These are phyloP conservation scores for Melieria crassipennis DNA, from an alignment of 2,888 invertebrate species.

Conservation along the genomic window DNA sequence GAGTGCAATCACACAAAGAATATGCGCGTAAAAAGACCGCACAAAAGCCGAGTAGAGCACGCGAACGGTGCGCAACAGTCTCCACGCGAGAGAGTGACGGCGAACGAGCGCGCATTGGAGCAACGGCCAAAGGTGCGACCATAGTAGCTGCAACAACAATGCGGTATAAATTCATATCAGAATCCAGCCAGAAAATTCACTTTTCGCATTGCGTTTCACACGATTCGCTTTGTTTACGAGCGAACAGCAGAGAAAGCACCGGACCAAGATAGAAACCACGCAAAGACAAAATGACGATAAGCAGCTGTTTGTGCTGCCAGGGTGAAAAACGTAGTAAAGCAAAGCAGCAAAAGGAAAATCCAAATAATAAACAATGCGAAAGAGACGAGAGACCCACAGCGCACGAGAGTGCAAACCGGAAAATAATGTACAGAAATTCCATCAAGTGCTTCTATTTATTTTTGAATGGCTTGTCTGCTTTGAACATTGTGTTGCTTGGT, in stretches of 20 bases:
- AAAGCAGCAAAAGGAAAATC: not conserved
- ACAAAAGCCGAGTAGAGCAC: too few relatives aligned
- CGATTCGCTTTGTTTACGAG: conserved; percentile 17
- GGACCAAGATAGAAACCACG: not conserved
- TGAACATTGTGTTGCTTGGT: too few relatives aligned
- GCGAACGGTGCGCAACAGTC: not conserved
- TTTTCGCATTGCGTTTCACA: not conserved
- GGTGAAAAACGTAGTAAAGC: not conserved
- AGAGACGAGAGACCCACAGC: not conserved
- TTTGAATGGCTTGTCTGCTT: not conserved
- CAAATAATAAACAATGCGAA: not conserved
- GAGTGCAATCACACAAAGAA: not conserved
- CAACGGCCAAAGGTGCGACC: too few relatives aligned
- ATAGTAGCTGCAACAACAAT: too few relatives aligned
- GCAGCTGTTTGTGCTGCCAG: conserved; percentile 23
- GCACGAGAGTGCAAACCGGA: not conserved
- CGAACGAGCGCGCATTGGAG: not conserved
- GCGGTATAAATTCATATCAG: too few relatives aligned
- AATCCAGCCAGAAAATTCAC: not conserved
- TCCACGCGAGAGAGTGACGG: not conserved
- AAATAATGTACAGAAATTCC: conserved; percentile 9
- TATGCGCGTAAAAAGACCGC: not conserved
- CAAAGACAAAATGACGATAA: conserved; percentile 20
- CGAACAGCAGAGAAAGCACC: not conserved
- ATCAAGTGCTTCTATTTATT: not conserved